Conservation (phyloP, 1,140 invertebrate species). For the Drosophila kurseongensis region DNA sequence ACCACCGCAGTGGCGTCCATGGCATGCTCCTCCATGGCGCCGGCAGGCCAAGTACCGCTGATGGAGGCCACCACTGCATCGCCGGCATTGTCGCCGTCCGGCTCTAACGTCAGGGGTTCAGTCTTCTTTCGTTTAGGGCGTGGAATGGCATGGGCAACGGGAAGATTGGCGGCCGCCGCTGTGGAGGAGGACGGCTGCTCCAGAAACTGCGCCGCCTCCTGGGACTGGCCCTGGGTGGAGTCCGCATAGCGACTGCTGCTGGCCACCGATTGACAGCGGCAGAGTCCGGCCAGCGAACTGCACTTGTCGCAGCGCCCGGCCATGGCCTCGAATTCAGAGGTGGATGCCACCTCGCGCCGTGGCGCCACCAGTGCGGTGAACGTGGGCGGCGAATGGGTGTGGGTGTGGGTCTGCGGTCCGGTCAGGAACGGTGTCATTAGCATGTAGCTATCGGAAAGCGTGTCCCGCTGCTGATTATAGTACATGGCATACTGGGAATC, state of each 20-base stretch:
- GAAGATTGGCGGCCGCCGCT: conserved; percentile 20
- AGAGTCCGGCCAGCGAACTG: conserved; percentile 30
- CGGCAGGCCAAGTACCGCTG: conserved; percentile 51
- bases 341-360: conserved; percentile 32
- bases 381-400: conserved; percentile 7
- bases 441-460: conserved; percentile 49
- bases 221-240: conserved; percentile 43
- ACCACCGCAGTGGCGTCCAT: conserved; percentile 44
- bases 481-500: conserved; percentile 39
- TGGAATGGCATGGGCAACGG: conserved; percentile 41
- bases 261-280: conserved; percentile 35
- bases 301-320: conserved; percentile 48
- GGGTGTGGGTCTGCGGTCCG: conserved; percentile 27
- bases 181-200: conserved; percentile 63
- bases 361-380: conserved; percentile 38
- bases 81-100: conserved; percentile 10
- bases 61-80: conserved; percentile 27
- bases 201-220: conserved; percentile 41
- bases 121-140: conserved; percentile 63
- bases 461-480: conserved; percentile 38
- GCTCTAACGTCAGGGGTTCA: conserved; percentile 48
- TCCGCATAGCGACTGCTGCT: conserved; percentile 29
- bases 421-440: conserved; percentile 45
- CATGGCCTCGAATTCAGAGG: conserved; percentile 5
- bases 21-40: conserved; percentile 69